A percentile compares a stretch with the other conserved stretches of the same genome.
Conservation (phyloP, 2,888 invertebrate species). For the Andrena bicolor region DNA sequence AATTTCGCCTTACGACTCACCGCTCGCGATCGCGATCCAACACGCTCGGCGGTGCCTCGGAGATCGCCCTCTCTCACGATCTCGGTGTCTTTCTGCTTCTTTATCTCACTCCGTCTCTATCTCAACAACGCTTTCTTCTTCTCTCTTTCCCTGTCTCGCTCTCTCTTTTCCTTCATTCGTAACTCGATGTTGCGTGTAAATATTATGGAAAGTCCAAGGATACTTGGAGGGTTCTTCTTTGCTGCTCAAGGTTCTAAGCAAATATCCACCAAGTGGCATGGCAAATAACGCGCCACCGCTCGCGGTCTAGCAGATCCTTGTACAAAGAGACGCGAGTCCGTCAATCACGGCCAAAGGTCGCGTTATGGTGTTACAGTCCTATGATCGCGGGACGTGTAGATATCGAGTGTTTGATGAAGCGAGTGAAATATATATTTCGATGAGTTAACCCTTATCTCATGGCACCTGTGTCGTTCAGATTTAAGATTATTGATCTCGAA, state of each 20-base stretch:
- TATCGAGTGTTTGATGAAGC: neutral
- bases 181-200: slow-evolving; percentile 76
- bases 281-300: slow-evolving; percentile 71
- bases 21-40: slow-evolving; percentile 53
- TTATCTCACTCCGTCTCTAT: slow-evolving; percentile 50
- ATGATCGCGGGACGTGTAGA: neutral
- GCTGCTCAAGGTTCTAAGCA: slow-evolving; percentile 71
- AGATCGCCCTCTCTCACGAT: slow-evolving; percentile 68
- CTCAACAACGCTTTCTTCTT: slow-evolving; percentile 39
- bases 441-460: no score
- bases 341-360: slow-evolving; percentile 69
- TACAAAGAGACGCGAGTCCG: slow-evolving; percentile 47
- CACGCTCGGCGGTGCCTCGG: slow-evolving; percentile 32
- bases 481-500: no score
- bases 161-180: slow-evolving; percentile 48
- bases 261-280: slow-evolving; percentile 70
- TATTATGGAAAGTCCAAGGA: slow-evolving; percentile 76
- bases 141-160: neutral
- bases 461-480: no score
- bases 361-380: slow-evolving; percentile 22
- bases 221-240: slow-evolving; percentile 67
- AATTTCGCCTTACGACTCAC: slow-evolving; percentile 68
- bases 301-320: slow-evolving; percentile 56
- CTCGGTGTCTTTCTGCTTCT: slow-evolving; percentile 50
- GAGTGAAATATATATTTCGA: neutral